Evolutionary conservation across 1,140 invertebrate genomes (phyloP).

Genomic region (Schlechtendalia chinensis): DNA sequence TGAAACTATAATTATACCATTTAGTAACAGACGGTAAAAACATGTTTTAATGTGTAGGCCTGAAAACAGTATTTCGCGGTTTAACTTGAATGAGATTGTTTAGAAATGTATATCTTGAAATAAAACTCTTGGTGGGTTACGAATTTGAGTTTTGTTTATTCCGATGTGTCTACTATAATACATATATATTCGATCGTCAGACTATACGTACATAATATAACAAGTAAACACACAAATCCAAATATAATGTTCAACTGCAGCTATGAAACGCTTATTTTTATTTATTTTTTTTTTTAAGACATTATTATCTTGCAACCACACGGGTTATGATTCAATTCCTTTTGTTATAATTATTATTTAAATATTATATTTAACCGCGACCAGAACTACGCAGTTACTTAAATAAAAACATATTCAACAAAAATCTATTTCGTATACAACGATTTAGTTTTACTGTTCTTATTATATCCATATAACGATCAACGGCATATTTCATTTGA

Average conservation of each 20-base stretch:
- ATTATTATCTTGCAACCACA: not conserved
- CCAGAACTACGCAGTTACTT: too few species aligned
- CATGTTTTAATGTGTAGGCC: not conserved
- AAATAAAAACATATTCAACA: too few species aligned
- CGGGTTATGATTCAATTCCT: not conserved
- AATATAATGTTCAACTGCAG: too few species aligned
- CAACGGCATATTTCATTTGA: too few species aligned
- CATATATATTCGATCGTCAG: not conserved
- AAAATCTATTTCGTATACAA: too few species aligned
- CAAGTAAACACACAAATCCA: not conserved
- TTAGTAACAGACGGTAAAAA: not conserved
- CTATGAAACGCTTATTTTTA: not conserved
- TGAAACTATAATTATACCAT: not conserved
- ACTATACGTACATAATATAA: too few species aligned
- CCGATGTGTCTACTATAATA: not conserved
- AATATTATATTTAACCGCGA: too few species aligned
- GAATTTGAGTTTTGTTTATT: conserved; percentile 3
- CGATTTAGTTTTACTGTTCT: too few species aligned
- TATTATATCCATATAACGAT: too few species aligned
- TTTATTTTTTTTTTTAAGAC: too few species aligned
- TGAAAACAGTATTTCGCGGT: not conserved
- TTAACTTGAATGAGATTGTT: conserved; percentile 3
- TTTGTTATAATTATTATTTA: not conserved
- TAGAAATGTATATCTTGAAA: conserved; percentile 7
- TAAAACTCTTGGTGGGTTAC: conserved; percentile 21